Percentiles rank a stretch among this genome's conserved stretches.
These are phyloP conservation scores for Heliconius melpomene DNA, from an alignment of 1,140 invertebrate species.

Conservation along the genomic window DNA sequence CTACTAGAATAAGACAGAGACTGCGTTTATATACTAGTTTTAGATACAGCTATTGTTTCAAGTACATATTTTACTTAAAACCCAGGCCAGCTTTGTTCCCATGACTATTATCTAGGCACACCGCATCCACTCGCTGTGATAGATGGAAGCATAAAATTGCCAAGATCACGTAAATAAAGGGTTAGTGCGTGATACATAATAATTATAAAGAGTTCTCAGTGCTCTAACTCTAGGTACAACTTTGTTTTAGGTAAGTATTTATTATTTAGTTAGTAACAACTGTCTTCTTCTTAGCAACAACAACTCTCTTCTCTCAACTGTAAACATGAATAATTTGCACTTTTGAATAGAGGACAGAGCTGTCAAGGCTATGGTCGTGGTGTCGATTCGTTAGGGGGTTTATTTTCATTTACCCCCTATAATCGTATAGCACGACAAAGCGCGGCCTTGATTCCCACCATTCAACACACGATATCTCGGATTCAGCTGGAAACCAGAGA, in stretches of 20 bases:
- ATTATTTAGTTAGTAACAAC: background rate
- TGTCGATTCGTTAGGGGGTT: no score
- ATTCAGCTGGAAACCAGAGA: no score
- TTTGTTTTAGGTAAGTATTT: background rate
- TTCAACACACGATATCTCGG: no score
- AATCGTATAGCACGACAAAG: no score
- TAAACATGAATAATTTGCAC: background rate
- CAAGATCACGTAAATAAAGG: slow-evolving; percentile 40
- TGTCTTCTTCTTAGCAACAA: no score
- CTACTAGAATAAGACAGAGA: background rate
- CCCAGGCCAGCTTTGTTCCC: slow-evolving; percentile 22
- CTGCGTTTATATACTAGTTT: background rate
- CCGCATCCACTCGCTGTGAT: slow-evolving; percentile 33
- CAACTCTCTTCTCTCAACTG: no score
- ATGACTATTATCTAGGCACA: slow-evolving; percentile 37
- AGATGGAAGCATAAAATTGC: slow-evolving; percentile 38
- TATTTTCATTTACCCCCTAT: no score
- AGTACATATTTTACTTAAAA: background rate
- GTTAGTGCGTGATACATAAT: slow-evolving; percentile 43
- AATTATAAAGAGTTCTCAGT: slow-evolving; percentile 35
- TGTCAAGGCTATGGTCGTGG: no score
- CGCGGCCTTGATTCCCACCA: no score
- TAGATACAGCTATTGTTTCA: background rate
- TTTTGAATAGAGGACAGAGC: background rate
- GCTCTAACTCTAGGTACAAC: background rate